Conservation (phyloP, 2,113 vertebrate species). For the Ictalurus furcatus region DNA sequence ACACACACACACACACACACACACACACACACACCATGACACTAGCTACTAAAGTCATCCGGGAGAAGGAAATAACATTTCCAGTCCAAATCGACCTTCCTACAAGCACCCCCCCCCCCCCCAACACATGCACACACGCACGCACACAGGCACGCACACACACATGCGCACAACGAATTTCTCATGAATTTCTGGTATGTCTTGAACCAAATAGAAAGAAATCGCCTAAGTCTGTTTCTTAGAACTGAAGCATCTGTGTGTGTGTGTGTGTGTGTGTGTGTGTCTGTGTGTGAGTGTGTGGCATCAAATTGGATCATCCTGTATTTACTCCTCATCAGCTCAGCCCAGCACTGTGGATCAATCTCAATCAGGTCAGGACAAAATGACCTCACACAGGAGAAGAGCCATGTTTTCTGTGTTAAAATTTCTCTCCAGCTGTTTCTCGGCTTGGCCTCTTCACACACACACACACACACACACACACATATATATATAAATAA, state of each 20-base stretch:
- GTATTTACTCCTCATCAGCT: background rate
- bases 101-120: too few relatives aligned
- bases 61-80: slow-evolving; percentile 26
- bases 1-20: too few relatives aligned
- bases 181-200: background rate
- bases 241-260: background rate
- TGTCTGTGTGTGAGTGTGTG: background rate
- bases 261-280: background rate
- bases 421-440: background rate
- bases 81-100: background rate
- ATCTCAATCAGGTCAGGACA: slow-evolving; percentile 10
- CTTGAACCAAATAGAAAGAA: background rate
- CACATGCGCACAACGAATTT: background rate
- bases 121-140: too few relatives aligned
- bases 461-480: background rate
- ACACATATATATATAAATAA: background rate
- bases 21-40: slow-evolving; percentile 12
- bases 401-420: background rate
- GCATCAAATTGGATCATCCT: background rate
- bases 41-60: slow-evolving; percentile 43
- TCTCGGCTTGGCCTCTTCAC: background rate
- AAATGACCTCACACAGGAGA: background rate
- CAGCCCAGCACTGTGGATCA: background rate
- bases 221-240: background rate
- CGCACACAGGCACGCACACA: too few relatives aligned